Base-by-base conservation (phyloP, 2,113 vertebrate genomes). In the Oryzias melastigma region DNA sequence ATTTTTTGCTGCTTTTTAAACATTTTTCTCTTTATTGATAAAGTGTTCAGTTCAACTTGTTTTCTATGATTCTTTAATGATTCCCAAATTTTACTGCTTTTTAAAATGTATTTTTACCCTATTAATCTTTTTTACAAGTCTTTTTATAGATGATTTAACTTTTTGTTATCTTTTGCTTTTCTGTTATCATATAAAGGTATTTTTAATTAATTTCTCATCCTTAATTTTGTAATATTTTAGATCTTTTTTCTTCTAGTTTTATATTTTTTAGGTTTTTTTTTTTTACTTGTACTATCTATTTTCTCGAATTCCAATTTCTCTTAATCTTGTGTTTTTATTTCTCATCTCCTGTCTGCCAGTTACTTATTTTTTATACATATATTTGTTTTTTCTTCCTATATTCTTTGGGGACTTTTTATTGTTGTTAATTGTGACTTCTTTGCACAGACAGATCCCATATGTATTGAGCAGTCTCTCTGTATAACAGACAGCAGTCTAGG, bases 401-500 rank as follows among this genome's bases (percentile, higher is more conserved):
- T 44, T 19, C 1, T 42, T 25, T 5, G 2, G n/a, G n/a, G 41
- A 7, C 14, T 64, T 56, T 35, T 15, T 35, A 5, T 17, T 20
- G 41, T n/a, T 12, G 3, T 44, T 42, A 29, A 15, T 50, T 15
- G 15, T 29, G 15, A 45, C 22, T 62, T 18, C 40, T 58, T 29
- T 44, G 29, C 24, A 35, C 44, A 58, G 40, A 46, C 41, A 58
- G 57, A 25, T 51, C 22, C 64, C 64, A 62, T 71, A 68, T 60
- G 52, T 46, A 56, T 35, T 48, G 58, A 71, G 64, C 64, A 62
- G 48, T 56, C 25, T 78, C 62, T 68, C 62, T 70, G 68, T 58
- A 64, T 69, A 59, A 60, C 27, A 75, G 55, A 58, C 77, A 77
- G 77, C 73, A 70, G 76, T 64, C 80, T 82, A 77, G 78, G 74